Evolutionary conservation across 2,797 vertebrate species (phyloP).

Genomic region (Tympanoctomys barrerae): DNA sequence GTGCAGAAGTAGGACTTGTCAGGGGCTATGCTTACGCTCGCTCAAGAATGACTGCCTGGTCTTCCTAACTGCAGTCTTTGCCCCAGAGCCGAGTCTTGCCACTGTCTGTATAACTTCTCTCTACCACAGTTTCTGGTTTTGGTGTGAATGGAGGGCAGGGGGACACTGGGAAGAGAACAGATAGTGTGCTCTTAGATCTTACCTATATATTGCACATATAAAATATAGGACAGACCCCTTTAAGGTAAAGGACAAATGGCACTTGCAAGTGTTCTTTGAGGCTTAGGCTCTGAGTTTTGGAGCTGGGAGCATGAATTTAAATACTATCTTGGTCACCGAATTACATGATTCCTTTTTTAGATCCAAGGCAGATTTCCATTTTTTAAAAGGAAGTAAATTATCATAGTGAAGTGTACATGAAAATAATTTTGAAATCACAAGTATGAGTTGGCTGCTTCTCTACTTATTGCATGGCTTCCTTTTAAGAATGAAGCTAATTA

Average conservation of each 20-base stretch:
- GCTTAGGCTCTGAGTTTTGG: background rate
- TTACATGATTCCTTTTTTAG: background rate
- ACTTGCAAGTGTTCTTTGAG: background rate
- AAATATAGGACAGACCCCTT: background rate
- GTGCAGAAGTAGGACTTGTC: background rate
- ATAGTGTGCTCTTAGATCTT: background rate
- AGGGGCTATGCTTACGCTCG: background rate
- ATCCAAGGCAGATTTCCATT: background rate
- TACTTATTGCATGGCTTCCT: background rate
- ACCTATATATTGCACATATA: background rate
- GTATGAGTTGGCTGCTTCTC: background rate
- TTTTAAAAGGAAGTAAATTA: background rate
- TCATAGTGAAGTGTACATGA: background rate
- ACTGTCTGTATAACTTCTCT: background rate
- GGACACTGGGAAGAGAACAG: background rate
- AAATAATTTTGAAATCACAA: background rate
- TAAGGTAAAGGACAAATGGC: background rate
- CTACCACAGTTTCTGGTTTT: background rate
- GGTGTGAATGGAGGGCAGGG: background rate
- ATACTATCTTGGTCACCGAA: background rate
- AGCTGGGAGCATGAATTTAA: background rate
- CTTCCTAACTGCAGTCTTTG: background rate
- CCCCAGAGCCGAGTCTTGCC: background rate
- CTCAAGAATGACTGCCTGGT: background rate
- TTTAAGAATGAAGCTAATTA: background rate